Conservation (phyloP, 2,888 invertebrate genomes). For the Drosophila atripex region DNA sequence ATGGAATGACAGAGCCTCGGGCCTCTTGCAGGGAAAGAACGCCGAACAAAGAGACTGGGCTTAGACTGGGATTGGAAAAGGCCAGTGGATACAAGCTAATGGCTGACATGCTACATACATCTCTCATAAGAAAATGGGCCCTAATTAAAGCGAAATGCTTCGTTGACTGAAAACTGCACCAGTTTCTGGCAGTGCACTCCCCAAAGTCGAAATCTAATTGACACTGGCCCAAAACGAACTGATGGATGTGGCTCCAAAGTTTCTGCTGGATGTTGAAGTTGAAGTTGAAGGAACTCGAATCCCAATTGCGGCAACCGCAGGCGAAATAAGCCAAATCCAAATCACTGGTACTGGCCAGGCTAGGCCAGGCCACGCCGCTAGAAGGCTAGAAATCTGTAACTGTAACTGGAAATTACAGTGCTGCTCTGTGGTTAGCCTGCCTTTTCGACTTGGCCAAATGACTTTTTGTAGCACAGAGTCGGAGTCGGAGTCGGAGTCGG, state of each 20-base stretch:
- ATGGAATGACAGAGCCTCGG: constrained; percentile 60
- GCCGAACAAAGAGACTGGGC: not conserved
- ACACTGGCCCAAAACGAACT: constrained; percentile 28
- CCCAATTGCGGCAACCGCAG: constrained; percentile 69
- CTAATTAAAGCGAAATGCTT: not conserved
- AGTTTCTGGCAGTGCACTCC: not conserved
- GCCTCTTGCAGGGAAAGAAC: constrained; percentile 8
- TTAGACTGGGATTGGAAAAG: not conserved
- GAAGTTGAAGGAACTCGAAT: constrained; percentile 45
- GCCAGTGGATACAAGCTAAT: not conserved
- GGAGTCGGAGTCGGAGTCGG: not conserved
- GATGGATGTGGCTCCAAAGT: constrained; percentile 12
- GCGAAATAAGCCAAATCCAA: constrained; percentile 69
- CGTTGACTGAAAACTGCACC: not conserved
- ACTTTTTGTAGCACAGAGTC: constrained; percentile 51
- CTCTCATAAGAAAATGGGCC: not conserved
- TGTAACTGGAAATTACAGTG: constrained; percentile 68
- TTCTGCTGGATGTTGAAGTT: constrained; percentile 12
- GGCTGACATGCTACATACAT: not conserved
- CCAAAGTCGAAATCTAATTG: constrained; percentile 33
- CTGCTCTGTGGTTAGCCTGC: constrained; percentile 29
- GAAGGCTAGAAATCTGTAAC: constrained; percentile 68
- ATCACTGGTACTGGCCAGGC: constrained; percentile 42
- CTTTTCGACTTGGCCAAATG: constrained; percentile 63
- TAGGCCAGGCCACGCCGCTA: constrained; percentile 19